These are phyloP conservation scores for Heliocidaris tuberculata DNA, from an alignment of 35 echinoderm and acorn worm species.

Conservation along the genomic window DNA sequence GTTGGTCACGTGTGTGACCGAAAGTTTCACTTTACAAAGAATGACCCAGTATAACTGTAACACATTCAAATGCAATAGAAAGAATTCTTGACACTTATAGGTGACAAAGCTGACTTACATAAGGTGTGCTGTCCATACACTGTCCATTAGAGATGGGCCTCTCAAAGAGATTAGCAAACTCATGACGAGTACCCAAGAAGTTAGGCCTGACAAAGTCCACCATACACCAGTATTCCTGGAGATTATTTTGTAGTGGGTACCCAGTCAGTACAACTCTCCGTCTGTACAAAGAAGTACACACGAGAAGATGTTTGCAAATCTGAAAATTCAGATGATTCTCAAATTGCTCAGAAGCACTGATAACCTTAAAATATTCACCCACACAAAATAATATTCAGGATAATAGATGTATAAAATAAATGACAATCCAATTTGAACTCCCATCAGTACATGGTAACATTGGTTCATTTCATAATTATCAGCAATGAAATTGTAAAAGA, in stretches of 20 bases:
- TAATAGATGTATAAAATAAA: no score
- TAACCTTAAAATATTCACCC: not conserved
- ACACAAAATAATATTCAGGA: not conserved
- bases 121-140: slow-evolving; percentile 87
- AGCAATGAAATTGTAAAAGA: no score
- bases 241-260: slow-evolving; percentile 94
- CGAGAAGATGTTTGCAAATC: not conserved
- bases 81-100: no score
- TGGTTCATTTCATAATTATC: no score
- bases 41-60: no score
- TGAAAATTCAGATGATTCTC: not conserved
- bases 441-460: no score
- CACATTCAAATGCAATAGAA: no score
- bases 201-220: slow-evolving; percentile 99
- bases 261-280: slow-evolving; percentile 93
- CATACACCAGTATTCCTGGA: slow-evolving; percentile 98
- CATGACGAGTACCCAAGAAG: slow-evolving; percentile 89
- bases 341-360: not conserved
- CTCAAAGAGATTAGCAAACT: slow-evolving; percentile 98
- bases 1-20: no score
- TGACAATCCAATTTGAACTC: no score
- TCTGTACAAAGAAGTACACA: slow-evolving; percentile 47
- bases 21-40: no score
- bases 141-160: slow-evolving; percentile 93
- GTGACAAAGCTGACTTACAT: slow-evolving; percentile 56